Conservation (phyloP, 1,140 invertebrate species). For the Camponotus vicinus region DNA sequence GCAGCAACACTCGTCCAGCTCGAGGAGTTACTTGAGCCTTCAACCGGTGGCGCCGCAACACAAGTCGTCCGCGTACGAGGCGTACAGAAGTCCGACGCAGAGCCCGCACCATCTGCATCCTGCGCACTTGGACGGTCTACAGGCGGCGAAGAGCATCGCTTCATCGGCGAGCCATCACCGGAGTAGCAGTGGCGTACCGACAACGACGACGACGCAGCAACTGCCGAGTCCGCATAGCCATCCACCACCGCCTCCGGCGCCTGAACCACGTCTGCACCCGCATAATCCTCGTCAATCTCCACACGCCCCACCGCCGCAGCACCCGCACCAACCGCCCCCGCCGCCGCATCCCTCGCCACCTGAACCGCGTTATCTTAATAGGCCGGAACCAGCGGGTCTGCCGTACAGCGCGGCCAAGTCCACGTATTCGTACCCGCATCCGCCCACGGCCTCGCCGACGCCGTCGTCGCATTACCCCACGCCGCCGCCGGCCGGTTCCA, state of each 20-base stretch:
- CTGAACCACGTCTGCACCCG: slow-evolving; percentile 84
- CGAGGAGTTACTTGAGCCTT: slow-evolving; percentile 89
- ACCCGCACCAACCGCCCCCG: slow-evolving; percentile 78
- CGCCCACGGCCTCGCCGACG: slow-evolving; percentile 69
- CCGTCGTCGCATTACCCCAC: slow-evolving; percentile 80
- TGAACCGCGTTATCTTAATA: slow-evolving; percentile 83
- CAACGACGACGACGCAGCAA: slow-evolving; percentile 75
- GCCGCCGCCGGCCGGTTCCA: slow-evolving; percentile 84
- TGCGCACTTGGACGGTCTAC: slow-evolving; percentile 77
- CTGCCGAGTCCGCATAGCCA: slow-evolving; percentile 82
- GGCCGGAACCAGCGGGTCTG: slow-evolving; percentile 77
- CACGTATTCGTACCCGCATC: slow-evolving; percentile 81
- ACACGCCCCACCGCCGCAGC: slow-evolving; percentile 73
- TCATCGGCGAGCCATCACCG: slow-evolving; percentile 77
- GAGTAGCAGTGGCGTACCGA: slow-evolving; percentile 68
- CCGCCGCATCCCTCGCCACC: slow-evolving; percentile 86
- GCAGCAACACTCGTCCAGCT: slow-evolving; percentile 88
- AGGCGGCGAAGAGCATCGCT: slow-evolving; percentile 78
- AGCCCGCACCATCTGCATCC: slow-evolving; percentile 86
- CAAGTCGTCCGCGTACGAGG: slow-evolving; percentile 85
- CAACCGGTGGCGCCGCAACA: slow-evolving; percentile 85
- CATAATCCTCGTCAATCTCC: slow-evolving; percentile 83
- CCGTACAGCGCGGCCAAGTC: slow-evolving; percentile 79
- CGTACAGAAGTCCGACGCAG: slow-evolving; percentile 87
- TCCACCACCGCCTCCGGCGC: slow-evolving; percentile 76